phyloP scores from a whole-genome alignment of 2,113 vertebrate genomes.

The Syrrhaptes paradoxus region DNA sequence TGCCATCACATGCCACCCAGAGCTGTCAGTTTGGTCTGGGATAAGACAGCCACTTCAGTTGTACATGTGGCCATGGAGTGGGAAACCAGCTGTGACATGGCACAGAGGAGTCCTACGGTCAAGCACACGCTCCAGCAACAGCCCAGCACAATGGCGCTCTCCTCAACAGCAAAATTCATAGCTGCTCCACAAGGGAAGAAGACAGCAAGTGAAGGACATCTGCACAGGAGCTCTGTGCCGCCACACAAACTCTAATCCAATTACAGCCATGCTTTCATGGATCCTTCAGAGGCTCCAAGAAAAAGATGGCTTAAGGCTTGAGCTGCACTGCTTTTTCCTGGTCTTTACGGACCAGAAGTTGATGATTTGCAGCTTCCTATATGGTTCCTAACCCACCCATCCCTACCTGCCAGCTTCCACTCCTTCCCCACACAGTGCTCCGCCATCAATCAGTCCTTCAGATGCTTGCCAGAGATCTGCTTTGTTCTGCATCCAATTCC shows the following conservation, averaged over 20 bases:
- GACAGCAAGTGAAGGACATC: conserved; percentile 9
- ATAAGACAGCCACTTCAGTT: neutral
- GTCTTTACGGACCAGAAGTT: neutral
- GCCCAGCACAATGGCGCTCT: neutral
- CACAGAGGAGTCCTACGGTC: neutral
- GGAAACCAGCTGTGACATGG: fast-evolving
- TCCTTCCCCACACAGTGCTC: neutral
- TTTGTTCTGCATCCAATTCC: conserved; percentile 56
- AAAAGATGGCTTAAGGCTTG: conserved; percentile 2
- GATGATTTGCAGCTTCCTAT: neutral
- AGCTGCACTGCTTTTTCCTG: neutral
- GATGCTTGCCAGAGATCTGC: conserved; percentile 40
- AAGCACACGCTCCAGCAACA: neutral
- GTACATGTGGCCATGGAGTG: fast-evolving
- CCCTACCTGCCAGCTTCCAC: conserved; percentile 2
- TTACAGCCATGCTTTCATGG: conserved; percentile 35
- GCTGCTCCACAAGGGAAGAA: neutral
- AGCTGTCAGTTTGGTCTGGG: neutral
- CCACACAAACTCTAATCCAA: conserved; percentile 39
- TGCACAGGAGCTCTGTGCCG: neutral
- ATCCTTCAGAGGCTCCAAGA: conserved; percentile 10
- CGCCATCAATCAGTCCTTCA: conserved; percentile 36
- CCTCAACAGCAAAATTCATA: neutral
- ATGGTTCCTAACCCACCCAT: neutral
- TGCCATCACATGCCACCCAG: neutral